A percentile compares a stretch with the other conserved stretches of the same genome.
These are phyloP conservation scores for Antheraea mylitta DNA, from an alignment of 1,140 invertebrate species.

Conservation along the genomic window DNA sequence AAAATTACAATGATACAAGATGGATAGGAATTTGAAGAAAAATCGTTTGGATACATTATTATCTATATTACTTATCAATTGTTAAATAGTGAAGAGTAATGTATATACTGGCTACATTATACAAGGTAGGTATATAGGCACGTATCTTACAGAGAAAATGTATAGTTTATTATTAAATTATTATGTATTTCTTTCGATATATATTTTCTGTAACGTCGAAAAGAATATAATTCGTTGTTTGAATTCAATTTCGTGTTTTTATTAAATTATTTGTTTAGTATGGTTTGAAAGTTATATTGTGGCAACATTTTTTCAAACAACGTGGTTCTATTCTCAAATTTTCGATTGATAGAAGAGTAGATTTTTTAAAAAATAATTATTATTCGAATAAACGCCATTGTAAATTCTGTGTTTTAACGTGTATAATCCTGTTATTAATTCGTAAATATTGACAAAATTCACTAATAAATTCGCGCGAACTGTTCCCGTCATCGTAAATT, in stretches of 20 bases:
- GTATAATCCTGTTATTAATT: slow-evolving; percentile 6
- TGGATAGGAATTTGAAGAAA: too few species aligned
- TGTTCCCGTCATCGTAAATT: slow-evolving; percentile 21
- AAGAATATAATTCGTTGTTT: slow-evolving; percentile 9
- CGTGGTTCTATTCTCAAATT: too few species aligned
- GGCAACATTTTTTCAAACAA: neutral
- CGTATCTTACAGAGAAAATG: neutral
- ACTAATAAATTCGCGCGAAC: slow-evolving; percentile 25
- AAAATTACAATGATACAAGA: too few species aligned
- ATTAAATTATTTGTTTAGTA: neutral
- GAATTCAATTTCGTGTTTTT: slow-evolving; percentile 8
- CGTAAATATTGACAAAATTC: slow-evolving; percentile 18
- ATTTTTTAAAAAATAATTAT: too few species aligned
- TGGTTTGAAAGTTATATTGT: neutral
- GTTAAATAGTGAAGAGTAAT: too few species aligned
- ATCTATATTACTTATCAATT: too few species aligned
- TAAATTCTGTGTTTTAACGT: neutral
- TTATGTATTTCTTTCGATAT: neutral
- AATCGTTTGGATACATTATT: too few species aligned
- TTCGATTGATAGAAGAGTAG: too few species aligned
- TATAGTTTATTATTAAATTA: neutral
- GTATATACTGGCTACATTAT: too few species aligned
- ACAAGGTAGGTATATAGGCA: too few species aligned
- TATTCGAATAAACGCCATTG: neutral
- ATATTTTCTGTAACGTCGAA: neutral